Conservation (phyloP, 1,140 invertebrate genomes). For the Pogonomyrmex californicus region DNA sequence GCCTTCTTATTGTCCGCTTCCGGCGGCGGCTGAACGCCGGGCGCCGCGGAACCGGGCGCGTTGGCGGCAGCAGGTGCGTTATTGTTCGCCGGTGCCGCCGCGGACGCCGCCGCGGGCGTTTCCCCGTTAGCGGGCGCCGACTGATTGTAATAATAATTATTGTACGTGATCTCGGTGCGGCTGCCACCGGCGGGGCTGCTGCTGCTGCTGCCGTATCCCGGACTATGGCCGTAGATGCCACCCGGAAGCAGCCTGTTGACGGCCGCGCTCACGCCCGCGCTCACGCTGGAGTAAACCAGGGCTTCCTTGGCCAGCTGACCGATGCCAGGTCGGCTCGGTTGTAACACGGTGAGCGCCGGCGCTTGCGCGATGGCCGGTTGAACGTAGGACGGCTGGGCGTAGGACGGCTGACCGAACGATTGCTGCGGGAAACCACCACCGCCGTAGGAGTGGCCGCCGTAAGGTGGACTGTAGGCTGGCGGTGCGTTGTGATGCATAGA, state of each 20-base stretch:
- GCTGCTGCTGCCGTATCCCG: conserved; percentile 33
- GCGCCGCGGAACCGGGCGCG: not conserved
- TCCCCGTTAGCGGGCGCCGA: conserved; percentile 58
- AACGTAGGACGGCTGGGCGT: conserved; percentile 54
- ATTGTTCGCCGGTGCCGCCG: conserved; percentile 31
- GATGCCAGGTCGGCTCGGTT: conserved; percentile 81
- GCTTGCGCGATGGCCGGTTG: conserved; percentile 76
- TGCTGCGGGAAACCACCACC: conserved; percentile 37
- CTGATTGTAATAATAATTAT: conserved; percentile 85
- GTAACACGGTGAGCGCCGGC: conserved; percentile 79
- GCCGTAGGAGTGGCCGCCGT: conserved; percentile 21
- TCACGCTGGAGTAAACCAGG: conserved; percentile 84
- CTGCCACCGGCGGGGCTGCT: conserved; percentile 17
- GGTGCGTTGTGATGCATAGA: conserved; percentile 29
- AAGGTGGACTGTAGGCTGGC: conserved; percentile 55
- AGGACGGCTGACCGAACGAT: conserved; percentile 27
- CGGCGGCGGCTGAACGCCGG: conserved; percentile 38
- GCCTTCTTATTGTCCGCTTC: conserved; percentile 45
- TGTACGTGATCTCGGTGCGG: conserved; percentile 84
- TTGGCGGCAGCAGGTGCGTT: conserved; percentile 21
- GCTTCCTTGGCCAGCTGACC: conserved; percentile 86
- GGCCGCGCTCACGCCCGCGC: conserved; percentile 84
- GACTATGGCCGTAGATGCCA: conserved; percentile 82
- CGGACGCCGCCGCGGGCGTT: not conserved
- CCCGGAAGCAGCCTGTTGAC: conserved; percentile 84